phyloP scores from a whole-genome alignment of 2,888 invertebrate genomes.

The Acronicta leporina region DNA sequence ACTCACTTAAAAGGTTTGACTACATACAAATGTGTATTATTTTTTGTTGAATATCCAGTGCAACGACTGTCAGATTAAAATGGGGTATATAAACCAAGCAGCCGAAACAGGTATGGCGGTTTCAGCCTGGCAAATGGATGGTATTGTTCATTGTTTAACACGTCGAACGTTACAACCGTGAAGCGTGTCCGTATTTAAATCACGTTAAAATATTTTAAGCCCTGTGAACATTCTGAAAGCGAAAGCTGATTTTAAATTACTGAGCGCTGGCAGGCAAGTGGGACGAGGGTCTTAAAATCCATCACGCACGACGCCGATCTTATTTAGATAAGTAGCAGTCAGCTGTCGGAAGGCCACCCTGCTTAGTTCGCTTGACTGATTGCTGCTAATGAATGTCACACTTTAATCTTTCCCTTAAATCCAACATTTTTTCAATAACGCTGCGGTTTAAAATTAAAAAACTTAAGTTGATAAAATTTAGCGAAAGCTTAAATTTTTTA shows the following conservation, averaged over 20 bases:
- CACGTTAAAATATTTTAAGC: slow-evolving; percentile 49
- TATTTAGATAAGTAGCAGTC: slow-evolving; percentile 86
- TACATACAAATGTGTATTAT: slow-evolving; percentile 15
- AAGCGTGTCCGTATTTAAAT: slow-evolving; percentile 51
- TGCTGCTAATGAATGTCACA: slow-evolving; percentile 84
- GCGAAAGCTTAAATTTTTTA: background rate
- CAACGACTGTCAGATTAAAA: slow-evolving; percentile 14
- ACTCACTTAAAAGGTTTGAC: slow-evolving; percentile 30
- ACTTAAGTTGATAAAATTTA: slow-evolving; percentile 1
- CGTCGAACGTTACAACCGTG: slow-evolving; percentile 30
- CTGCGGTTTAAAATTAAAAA: slow-evolving; percentile 18
- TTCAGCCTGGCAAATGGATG: slow-evolving; percentile 12
- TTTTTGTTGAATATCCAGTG: slow-evolving; percentile 15
- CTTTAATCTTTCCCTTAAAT: slow-evolving; percentile 73
- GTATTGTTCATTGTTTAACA: slow-evolving; percentile 46
- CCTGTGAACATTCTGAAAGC: slow-evolving; percentile 43
- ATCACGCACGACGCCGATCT: slow-evolving; percentile 85
- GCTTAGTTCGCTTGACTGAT: slow-evolving; percentile 85
- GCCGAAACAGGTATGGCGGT: slow-evolving; percentile 25
- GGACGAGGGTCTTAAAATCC: slow-evolving; percentile 82
- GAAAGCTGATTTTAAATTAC: slow-evolving; percentile 57
- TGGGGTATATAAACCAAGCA: slow-evolving; percentile 5
- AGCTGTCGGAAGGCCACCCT: slow-evolving; percentile 80
- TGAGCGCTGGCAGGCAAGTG: slow-evolving; percentile 54
- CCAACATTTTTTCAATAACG: slow-evolving; percentile 48